phyloP scores from a whole-genome alignment of 2,797 vertebrate species.

The Geotrypetes seraphini region DNA sequence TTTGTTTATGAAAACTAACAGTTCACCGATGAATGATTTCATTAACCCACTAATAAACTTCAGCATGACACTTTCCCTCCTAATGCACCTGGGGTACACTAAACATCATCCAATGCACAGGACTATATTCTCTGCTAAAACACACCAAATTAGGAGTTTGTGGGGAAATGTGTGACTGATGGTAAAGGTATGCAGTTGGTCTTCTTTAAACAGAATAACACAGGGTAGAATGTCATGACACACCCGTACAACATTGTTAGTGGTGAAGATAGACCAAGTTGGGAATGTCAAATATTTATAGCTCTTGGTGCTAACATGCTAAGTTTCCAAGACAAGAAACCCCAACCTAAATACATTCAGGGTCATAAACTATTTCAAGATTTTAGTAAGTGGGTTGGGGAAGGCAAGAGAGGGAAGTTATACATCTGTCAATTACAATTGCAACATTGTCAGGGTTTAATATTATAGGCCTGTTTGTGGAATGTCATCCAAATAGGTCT shows the following conservation, averaged over 20 bases:
- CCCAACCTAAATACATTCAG: constrained; percentile 11
- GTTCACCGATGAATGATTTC: too few species aligned
- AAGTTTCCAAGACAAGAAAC: constrained; percentile 8
- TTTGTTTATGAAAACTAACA: too few species aligned
- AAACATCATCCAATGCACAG: too few species aligned
- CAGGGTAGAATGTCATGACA: constrained; percentile 23
- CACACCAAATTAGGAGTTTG: too few species aligned
- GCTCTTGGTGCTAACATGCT: constrained; percentile 14
- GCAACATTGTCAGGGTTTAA: constrained; percentile 1
- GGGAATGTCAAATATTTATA: constrained; percentile 2
- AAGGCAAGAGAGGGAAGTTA: too few species aligned
- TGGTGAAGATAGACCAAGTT: constrained; percentile 26
- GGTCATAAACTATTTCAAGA: constrained; percentile 2
- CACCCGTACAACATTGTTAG: constrained; percentile 19
- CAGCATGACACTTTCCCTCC: too few species aligned
- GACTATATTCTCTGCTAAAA: too few species aligned
- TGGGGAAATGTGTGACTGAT: too few species aligned
- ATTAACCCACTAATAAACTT: too few species aligned
- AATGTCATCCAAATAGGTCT: not conserved
- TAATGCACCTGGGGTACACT: too few species aligned
- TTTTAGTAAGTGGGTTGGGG: constrained; percentile 3
- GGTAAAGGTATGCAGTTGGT: constrained; percentile 5
- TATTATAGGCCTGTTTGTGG: not conserved
- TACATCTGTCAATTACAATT: too few species aligned
- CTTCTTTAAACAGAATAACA: constrained; percentile 12